phyloP scores from a whole-genome alignment of 1,140 invertebrate genomes.

The Panonychus citri region DNA sequence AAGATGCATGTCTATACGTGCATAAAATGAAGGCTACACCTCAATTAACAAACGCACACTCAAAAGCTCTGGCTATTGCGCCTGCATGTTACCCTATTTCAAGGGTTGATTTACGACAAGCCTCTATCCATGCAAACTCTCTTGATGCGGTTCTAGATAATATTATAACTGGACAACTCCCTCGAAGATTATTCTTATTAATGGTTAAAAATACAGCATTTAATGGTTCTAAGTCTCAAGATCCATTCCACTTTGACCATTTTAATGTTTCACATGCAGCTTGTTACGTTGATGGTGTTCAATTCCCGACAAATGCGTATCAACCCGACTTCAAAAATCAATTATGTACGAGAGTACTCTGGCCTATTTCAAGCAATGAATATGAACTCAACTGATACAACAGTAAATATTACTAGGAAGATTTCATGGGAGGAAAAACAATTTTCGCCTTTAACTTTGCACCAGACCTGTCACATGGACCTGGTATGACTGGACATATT shows the following conservation, averaged over 20 bases:
- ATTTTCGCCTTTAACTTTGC: constrained; percentile 5
- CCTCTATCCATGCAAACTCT: constrained; percentile 8
- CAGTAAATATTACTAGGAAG: neutral
- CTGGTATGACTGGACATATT: neutral
- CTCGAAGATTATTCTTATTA: constrained; percentile 5
- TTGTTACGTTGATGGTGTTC: constrained; percentile 4
- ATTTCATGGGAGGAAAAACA: neutral
- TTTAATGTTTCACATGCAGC: constrained; percentile 4
- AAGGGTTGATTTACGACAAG: constrained; percentile 10
- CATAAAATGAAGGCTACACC: neutral
- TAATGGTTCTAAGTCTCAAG: constrained; percentile 3
- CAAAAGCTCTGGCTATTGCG: neutral
- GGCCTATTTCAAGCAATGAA: constrained; percentile 1
- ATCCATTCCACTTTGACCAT: neutral
- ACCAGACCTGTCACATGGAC: constrained; percentile 2
- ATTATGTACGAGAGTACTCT: neutral
- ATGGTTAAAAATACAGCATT: constrained; percentile 7
- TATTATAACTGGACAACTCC: constrained; percentile 10
- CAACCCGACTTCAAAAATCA: constrained; percentile 3
- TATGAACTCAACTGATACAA: neutral
- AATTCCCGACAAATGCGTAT: neutral
- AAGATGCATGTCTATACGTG: constrained; percentile 10
- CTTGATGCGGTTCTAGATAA: constrained; percentile 10
- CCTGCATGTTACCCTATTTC: constrained; percentile 4
- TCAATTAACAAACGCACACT: constrained; percentile 7